Evolutionary conservation across 1,140 invertebrate genomes (phyloP).

Genomic region (Scylla paramamosain): DNA sequence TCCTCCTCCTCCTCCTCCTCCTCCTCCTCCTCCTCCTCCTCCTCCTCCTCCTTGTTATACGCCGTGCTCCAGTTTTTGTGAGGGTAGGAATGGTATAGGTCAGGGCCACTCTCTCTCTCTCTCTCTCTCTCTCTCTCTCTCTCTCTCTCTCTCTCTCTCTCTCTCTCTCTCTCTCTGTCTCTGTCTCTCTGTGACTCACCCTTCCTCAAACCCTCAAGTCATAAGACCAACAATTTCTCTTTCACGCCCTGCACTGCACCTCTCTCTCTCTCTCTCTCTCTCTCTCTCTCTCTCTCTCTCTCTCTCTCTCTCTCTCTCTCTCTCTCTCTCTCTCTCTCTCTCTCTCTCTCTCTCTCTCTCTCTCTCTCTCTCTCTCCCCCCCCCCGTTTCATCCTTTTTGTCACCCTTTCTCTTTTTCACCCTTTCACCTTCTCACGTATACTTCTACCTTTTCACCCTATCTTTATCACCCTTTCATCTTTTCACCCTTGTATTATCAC

Average conservation of each 20-base stretch:
- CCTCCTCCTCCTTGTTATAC: too few species aligned
- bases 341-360: background rate
- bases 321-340: background rate
- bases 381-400: background rate
- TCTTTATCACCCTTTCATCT: background rate
- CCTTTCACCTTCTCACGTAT: background rate
- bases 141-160: background rate
- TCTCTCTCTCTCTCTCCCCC: background rate
- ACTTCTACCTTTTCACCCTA: background rate
- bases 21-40: too few species aligned
- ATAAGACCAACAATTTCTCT: conserved; percentile 38
- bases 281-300: background rate
- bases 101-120: background rate
- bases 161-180: background rate
- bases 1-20: too few species aligned
- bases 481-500: background rate
- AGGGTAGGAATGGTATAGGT: background rate
- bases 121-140: conserved; percentile 28
- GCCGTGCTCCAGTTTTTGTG: background rate
- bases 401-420: background rate
- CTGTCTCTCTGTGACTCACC: background rate
- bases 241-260: conserved; percentile 57
- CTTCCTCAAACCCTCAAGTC: background rate
- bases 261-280: conserved; percentile 39
- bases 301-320: conserved; percentile 2